These are phyloP conservation scores for Ibidorhyncha struthersii DNA, from an alignment of 2,113 vertebrate genomes.

Conservation along the genomic window DNA sequence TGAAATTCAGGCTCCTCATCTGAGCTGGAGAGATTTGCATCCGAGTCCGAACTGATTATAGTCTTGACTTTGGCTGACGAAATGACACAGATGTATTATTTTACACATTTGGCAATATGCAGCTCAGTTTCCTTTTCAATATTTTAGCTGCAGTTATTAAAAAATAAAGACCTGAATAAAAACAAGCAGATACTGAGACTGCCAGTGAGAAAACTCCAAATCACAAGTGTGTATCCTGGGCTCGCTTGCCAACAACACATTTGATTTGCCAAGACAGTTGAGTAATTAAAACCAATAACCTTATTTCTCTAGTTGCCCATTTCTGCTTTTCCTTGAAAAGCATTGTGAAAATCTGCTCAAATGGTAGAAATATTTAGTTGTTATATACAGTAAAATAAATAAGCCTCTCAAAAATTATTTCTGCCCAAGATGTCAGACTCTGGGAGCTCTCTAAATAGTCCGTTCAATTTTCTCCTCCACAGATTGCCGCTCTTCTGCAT, in stretches of 20 bases:
- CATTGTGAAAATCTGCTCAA: not conserved
- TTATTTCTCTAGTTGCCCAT: not conserved
- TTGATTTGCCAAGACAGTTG: not conserved
- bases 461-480: not conserved
- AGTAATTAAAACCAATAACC: not conserved
- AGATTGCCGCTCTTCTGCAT: not conserved
- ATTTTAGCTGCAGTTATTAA: not conserved
- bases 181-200: not conserved
- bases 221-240: not conserved
- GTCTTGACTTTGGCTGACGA: slow-evolving; percentile 70
- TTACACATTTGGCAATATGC: not conserved
- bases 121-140: not conserved
- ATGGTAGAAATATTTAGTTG: not conserved
- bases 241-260: not conserved
- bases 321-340: not conserved
- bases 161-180: not conserved
- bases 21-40: slow-evolving; percentile 31
- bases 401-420: not conserved
- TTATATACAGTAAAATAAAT: not conserved
- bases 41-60: slow-evolving; percentile 57
- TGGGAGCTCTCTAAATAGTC: not conserved
- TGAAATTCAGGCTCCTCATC: slow-evolving; percentile 31
- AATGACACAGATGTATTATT: slow-evolving; percentile 6
- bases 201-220: not conserved
- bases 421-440: not conserved